A percentile compares a stretch with the other conserved stretches of the same genome.
These are phyloP conservation scores for Euura lappo DNA, from an alignment of 1,140 invertebrate species.

Conservation along the genomic window DNA sequence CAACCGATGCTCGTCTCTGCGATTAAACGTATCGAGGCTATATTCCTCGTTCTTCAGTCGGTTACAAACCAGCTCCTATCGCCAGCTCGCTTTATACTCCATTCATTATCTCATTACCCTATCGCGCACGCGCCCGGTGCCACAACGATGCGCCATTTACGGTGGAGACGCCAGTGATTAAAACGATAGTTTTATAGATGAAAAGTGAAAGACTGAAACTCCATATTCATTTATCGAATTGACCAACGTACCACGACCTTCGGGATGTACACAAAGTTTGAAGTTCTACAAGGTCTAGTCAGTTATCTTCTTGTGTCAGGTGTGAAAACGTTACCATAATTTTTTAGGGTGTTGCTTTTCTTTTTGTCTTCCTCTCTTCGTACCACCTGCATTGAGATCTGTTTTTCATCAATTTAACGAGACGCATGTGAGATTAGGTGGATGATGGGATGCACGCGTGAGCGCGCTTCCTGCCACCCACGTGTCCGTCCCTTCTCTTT, in stretches of 20 bases:
- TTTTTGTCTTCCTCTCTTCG: neutral
- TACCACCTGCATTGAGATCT: neutral
- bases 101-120: no score
- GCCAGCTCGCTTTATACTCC: no score
- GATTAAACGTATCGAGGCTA: constrained; percentile 19
- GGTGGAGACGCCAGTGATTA: no score
- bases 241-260: no score
- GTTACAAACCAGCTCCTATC: no score
- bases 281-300: constrained; percentile 45
- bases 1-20: constrained; percentile 47
- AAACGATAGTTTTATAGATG: no score
- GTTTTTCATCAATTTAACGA: no score
- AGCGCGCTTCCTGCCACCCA: constrained; percentile 10
- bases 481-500: constrained; percentile 13
- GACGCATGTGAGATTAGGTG: no score
- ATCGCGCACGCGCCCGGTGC: no score
- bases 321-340: constrained; percentile 26
- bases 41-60: neutral
- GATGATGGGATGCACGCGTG: neutral
- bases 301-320: constrained; percentile 52
- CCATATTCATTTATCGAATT: no score
- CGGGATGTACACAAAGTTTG: constrained; percentile 47
- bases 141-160: no score
- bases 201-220: no score
- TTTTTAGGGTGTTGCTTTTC: neutral